A percentile compares a stretch with the other conserved stretches of the same genome.
phyloP scores from a whole-genome alignment of 92 coral and sea anemone genomes.

The Parazoanthus darwini region DNA sequence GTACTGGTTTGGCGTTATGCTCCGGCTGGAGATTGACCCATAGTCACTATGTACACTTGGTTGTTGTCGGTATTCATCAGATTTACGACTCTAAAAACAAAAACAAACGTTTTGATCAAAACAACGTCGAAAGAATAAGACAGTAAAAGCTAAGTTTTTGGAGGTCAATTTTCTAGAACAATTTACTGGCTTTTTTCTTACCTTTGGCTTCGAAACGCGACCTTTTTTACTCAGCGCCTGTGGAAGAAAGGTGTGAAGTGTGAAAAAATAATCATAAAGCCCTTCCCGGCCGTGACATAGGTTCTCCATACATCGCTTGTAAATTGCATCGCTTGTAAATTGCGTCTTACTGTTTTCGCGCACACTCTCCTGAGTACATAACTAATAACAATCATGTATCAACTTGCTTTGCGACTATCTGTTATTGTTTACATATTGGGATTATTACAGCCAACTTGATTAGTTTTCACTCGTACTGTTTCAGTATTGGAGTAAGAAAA shows the following conservation, averaged over 20 bases:
- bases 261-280: too few species aligned
- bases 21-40: conserved; percentile 96
- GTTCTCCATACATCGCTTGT: too few species aligned
- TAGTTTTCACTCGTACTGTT: neutral
- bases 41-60: conserved; percentile 90
- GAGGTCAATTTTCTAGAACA: neutral
- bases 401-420: too few species aligned
- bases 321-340: too few species aligned
- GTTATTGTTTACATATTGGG: too few species aligned
- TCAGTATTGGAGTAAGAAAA: too few species aligned
- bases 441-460: neutral
- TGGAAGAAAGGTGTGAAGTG: neutral
- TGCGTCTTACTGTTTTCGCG: neutral
- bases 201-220: conserved; percentile 44
- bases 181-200: neutral
- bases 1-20: conserved; percentile 93
- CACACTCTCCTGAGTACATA: neutral
- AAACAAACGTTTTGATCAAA: neutral
- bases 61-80: conserved; percentile 72
- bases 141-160: neutral
- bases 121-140: neutral
- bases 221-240: conserved; percentile 50
- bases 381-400: neutral
- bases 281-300: neutral
- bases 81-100: conserved; percentile 56